Evolutionary conservation across 2,888 invertebrate genomes (phyloP).

Genomic region (Cryptocheilus praepositus): DNA sequence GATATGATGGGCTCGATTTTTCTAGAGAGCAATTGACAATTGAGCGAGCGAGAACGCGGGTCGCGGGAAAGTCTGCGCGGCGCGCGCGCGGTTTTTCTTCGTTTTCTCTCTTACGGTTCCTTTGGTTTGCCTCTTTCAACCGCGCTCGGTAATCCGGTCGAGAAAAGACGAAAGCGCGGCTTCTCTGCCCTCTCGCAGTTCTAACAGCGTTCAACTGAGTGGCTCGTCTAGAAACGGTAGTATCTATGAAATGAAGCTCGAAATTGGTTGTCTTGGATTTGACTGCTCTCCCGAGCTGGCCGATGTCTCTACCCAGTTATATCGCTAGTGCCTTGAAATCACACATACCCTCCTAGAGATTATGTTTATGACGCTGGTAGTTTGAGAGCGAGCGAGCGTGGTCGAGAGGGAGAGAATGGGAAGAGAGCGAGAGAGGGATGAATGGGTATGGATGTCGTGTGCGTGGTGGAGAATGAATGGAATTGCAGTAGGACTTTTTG

Average conservation of each 20-base stretch:
- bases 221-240: conserved; percentile 28
- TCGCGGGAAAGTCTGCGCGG: not conserved
- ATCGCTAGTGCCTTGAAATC: conserved; percentile 18
- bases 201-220: conserved; percentile 5
- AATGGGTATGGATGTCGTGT: conserved; percentile 1
- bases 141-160: too few species aligned
- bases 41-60: not conserved
- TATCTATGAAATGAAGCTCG: conserved; percentile 31
- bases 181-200: too few species aligned
- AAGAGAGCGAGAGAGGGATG: too few species aligned
- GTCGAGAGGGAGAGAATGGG: conserved; percentile 8
- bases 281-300: conserved; percentile 57
- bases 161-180: too few species aligned
- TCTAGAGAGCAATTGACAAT: conserved; percentile 38
- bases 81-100: too few species aligned
- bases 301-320: conserved; percentile 29
- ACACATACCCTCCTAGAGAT: conserved; percentile 52
- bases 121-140: not conserved
- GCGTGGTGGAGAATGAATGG: too few species aligned
- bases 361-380: conserved; percentile 56
- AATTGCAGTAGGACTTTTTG: too few species aligned
- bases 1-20: conserved; percentile 54
- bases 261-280: conserved; percentile 65
- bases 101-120: too few species aligned
- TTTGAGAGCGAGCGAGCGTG: conserved; percentile 33